Evolutionary conservation across 2,113 vertebrate genomes (phyloP).

Genomic region (Smithornis capensis): DNA sequence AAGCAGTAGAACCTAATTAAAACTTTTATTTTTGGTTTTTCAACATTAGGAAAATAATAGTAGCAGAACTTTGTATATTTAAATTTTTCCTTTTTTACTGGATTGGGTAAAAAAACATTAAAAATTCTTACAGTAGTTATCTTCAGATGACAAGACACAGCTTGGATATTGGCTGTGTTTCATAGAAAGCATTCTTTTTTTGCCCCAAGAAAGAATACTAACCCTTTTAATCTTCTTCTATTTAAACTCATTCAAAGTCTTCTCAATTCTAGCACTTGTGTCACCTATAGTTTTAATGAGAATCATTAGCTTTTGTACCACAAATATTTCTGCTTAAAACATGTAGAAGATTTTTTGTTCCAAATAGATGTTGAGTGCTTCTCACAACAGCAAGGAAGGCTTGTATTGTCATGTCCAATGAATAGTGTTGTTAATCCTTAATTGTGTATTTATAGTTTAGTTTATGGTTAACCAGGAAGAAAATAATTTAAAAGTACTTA

Average conservation of each 20-base stretch:
- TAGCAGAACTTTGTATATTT: neutral
- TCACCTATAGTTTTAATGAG: neutral
- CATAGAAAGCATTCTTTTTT: neutral
- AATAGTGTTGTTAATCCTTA: neutral
- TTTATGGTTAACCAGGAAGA: neutral
- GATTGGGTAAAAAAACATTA: neutral
- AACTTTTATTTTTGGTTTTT: neutral
- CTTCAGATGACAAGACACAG: neutral
- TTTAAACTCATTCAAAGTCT: neutral
- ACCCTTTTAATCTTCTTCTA: neutral
- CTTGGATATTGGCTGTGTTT: neutral
- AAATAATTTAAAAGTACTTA: constrained; percentile 15
- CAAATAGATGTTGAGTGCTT: neutral
- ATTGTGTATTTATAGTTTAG: constrained; percentile 31
- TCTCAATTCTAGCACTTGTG: neutral
- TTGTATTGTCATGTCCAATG: neutral
- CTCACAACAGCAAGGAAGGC: neutral
- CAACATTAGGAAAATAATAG: neutral
- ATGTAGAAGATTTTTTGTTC: neutral
- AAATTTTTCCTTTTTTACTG: neutral
- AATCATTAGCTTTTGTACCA: neutral
- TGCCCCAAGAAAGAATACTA: neutral
- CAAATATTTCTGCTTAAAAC: neutral
- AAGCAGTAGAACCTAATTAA: neutral
- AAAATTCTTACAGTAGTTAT: neutral